phyloP scores from a whole-genome alignment of 2,888 invertebrate genomes.

The Poecilus cupreus region DNA sequence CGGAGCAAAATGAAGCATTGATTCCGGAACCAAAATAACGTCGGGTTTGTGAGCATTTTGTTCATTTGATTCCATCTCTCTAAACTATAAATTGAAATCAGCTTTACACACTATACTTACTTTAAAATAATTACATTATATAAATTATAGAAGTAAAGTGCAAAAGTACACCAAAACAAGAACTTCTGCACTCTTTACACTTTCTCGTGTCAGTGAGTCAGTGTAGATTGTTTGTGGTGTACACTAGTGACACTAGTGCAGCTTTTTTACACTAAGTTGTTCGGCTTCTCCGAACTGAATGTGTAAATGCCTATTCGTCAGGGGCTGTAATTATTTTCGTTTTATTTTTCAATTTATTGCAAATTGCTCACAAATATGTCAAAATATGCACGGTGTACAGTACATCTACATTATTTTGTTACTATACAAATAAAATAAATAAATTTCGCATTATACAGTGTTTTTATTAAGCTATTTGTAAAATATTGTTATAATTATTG shows the following conservation, averaged over 20 bases:
- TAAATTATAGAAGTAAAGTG: background rate
- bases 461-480: too few relatives aligned
- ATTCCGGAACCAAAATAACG: background rate
- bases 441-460: too few relatives aligned
- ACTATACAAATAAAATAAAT: too few relatives aligned
- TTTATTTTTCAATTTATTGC: too few relatives aligned
- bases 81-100: too few relatives aligned
- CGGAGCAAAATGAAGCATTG: background rate
- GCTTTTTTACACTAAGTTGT: background rate
- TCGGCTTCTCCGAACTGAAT: background rate
- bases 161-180: background rate
- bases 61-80: too few relatives aligned
- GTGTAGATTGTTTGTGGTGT: background rate
- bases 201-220: background rate
- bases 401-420: too few relatives aligned
- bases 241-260: conserved; percentile 14
- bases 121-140: background rate
- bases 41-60: too few relatives aligned
- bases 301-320: background rate
- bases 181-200: background rate
- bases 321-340: background rate
- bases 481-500: background rate
- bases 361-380: too few relatives aligned
- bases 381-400: too few relatives aligned
- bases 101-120: background rate